Evolutionary conservation across 2,797 vertebrate species (phyloP).

Genomic region (Eulemur coronatus): DNA sequence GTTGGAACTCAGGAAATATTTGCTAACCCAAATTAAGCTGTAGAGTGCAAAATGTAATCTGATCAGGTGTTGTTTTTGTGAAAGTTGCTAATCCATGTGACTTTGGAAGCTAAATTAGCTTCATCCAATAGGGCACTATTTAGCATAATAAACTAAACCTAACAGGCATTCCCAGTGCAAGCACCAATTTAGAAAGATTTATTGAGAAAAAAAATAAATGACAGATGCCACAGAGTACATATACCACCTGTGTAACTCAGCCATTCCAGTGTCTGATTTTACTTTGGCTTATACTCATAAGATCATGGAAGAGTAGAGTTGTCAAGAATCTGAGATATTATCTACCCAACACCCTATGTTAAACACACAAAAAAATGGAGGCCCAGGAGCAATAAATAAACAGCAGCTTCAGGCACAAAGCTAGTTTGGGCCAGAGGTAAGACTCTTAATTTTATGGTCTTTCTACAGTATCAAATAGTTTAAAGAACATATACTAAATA

Average conservation of each 20-base stretch:
- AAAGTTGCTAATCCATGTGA: conserved; percentile 53
- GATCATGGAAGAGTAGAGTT: not conserved
- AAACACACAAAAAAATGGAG: not conserved
- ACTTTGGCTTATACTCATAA: not conserved
- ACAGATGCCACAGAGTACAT: not conserved
- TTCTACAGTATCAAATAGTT: not conserved
- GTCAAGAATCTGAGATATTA: not conserved
- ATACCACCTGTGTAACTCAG: not conserved
- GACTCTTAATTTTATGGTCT: not conserved
- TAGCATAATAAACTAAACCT: conserved; percentile 68
- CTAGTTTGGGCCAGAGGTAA: not conserved
- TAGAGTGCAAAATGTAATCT: conserved; percentile 20
- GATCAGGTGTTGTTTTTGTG: conserved; percentile 42
- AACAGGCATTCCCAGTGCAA: conserved; percentile 42
- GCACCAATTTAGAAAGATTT: conserved; percentile 59
- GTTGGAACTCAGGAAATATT: conserved; percentile 35
- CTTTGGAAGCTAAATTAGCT: conserved; percentile 47
- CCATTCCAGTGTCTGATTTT: not conserved
- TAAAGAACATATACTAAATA: not conserved
- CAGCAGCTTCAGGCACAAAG: not conserved
- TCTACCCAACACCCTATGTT: not conserved
- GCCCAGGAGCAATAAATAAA: not conserved
- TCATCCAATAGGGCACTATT: conserved; percentile 35
- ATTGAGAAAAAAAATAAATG: conserved; percentile 53
- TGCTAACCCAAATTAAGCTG: conserved; percentile 48